Base-by-base conservation (phyloP, 2,797 vertebrate species). In the Pangasius macronema region DNA sequence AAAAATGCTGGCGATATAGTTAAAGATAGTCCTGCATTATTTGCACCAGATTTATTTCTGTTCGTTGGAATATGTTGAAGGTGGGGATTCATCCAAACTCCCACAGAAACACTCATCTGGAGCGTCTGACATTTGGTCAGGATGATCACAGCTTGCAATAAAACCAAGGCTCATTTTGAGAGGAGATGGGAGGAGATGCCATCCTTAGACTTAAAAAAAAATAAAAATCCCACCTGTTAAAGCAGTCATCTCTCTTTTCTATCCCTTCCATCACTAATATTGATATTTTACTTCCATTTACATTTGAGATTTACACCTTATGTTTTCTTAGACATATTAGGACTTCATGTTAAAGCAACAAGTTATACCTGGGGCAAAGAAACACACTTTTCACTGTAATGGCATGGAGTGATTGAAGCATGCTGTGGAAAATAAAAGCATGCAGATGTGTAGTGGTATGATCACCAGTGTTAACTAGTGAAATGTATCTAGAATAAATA, bases 131-230 rank as follows among this genome's bases (percentile, higher is more conserved):
- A 55, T 83, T 83, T 70, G 82, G 82, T 83, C 82, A 83, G 30
- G 63, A 83, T 83, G 82, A 83, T 83, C 82, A 83, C 82, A 83
- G 82, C 82, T 70, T 83, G 82, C 63, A 53, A 68, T 83, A 83
- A 83, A 83, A 83, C 82, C 82, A 53, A 70, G 30, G 49, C 46
- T 83, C 82, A 13, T 83, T 83, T 55, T 68, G 20, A 83, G 10
- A 33, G 22, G 63, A 18, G 59, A 82, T 65, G 39, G 39, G 14
- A 65, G 8, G 16, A 68, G 42, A 67, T 33, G 42, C 39, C 27
- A 9, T 49, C 27, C 27, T 39, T 46, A 65, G 8, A 49, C 9
- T 8, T 9, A 27, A 46, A 65, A 82, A 82, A 16, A 80, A 22
- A 59, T 7, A 53, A 76, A 75, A 49, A 30, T 39, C 22, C 36